Evolutionary conservation across 2,888 invertebrate species (phyloP).

Genomic region (Hypena proboscidalis): DNA sequence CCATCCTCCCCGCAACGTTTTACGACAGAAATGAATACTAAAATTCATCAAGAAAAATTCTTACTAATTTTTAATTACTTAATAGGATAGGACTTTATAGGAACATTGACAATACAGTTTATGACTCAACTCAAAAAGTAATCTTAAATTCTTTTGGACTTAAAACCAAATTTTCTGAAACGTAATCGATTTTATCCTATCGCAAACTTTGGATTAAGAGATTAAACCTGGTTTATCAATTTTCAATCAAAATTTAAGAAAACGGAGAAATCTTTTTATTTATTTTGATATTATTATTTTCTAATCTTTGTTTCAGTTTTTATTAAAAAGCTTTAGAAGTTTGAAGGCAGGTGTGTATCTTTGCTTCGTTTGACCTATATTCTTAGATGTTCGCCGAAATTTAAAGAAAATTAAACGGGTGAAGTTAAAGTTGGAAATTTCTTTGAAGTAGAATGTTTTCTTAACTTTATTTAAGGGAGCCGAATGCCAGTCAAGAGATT

Average conservation of each 20-base stretch:
- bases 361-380: too few relatives aligned
- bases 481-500: too few relatives aligned
- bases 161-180: not conserved
- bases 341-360: too few relatives aligned
- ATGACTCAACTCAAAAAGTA: not conserved
- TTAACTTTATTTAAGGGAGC: too few relatives aligned
- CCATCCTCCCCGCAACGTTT: conserved; percentile 16
- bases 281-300: conserved; percentile 2
- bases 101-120: conserved; percentile 4
- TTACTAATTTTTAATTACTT: conserved; percentile 4
- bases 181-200: conserved; percentile 10
- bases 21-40: conserved; percentile 26
- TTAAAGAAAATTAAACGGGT: too few relatives aligned
- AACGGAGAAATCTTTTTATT: conserved; percentile 3
- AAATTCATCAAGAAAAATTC: conserved; percentile 2
- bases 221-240: not conserved
- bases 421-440: too few relatives aligned
- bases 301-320: not conserved
- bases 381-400: too few relatives aligned
- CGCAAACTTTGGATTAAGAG: not conserved
- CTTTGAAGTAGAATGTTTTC: too few relatives aligned
- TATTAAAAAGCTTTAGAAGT: not conserved
- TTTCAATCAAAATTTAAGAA: conserved; percentile 6
- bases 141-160: conserved; percentile 2
- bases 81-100: too few relatives aligned